Evolutionary conservation across 2,113 vertebrate genomes (phyloP).

Genomic region (Coryphaenoides rupestris): DNA sequence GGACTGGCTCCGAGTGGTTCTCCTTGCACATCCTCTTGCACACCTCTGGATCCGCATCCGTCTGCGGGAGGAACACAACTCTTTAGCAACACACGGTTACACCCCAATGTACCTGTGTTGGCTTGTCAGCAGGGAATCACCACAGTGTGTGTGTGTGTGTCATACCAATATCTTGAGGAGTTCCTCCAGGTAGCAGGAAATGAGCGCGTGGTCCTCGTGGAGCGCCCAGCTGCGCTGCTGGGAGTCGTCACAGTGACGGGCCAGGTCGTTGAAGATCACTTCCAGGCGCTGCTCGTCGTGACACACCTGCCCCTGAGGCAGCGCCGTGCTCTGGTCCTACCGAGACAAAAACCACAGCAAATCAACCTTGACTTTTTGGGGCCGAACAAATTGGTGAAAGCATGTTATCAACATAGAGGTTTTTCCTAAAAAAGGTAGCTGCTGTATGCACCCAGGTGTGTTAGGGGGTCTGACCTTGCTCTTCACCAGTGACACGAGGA

Average conservation of each 20-base stretch:
- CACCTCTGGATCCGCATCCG: slow-evolving; percentile 95
- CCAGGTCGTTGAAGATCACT: slow-evolving; percentile 92
- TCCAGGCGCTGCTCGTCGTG: slow-evolving; percentile 93
- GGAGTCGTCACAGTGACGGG: slow-evolving; percentile 87
- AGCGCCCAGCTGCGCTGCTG: slow-evolving; percentile 92
- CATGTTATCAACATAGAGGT: no score
- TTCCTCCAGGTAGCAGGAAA: slow-evolving; percentile 76
- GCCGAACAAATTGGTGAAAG: no score
- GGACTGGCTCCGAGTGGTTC: slow-evolving; percentile 84
- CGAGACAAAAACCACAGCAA: background rate
- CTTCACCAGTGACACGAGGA: slow-evolving; percentile 90
- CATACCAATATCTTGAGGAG: slow-evolving; percentile 90
- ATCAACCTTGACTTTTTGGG: no score
- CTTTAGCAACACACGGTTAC: background rate
- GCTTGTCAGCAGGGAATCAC: no score
- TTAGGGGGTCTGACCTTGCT: slow-evolving; percentile 80
- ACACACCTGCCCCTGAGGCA: slow-evolving; percentile 93
- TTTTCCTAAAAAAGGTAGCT: no score
- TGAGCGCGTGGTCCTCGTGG: slow-evolving; percentile 74
- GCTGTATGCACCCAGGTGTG: no score
- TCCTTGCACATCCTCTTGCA: slow-evolving; percentile 95
- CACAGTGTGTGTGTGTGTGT: background rate
- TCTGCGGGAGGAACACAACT: slow-evolving; percentile 68
- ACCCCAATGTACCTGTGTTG: background rate
- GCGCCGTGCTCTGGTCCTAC: slow-evolving; percentile 79